A percentile compares a stretch with the other conserved stretches of the same genome.
These are phyloP conservation scores for Diplodus puntazzo DNA, from an alignment of 2,797 vertebrate genomes.

Conservation along the genomic window DNA sequence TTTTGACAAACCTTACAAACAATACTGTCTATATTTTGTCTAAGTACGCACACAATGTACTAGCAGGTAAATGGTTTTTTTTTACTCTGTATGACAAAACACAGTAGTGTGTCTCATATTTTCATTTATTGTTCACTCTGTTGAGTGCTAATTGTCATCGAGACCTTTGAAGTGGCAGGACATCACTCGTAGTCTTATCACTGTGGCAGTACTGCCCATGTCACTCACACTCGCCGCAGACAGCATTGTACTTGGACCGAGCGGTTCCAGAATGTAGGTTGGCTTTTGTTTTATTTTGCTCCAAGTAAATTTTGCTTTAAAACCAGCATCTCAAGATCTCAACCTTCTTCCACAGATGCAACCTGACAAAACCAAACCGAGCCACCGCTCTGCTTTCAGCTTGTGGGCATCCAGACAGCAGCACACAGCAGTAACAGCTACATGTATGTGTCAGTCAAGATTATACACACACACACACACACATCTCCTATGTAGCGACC, in stretches of 20 bases:
- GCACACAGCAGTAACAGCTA: background rate
- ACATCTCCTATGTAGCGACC: background rate
- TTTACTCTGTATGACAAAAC: background rate
- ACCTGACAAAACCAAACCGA: constrained; percentile 12
- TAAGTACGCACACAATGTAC: background rate
- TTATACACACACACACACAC: background rate
- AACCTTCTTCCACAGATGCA: background rate
- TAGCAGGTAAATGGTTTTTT: too few relatives aligned
- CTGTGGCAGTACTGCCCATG: too few relatives aligned
- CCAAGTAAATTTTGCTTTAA: background rate
- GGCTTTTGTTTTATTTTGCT: background rate
- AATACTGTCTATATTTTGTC: background rate
- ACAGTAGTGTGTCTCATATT: background rate
- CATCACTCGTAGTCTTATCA: too few relatives aligned
- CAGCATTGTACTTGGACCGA: background rate
- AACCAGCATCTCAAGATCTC: background rate
- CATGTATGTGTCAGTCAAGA: constrained; percentile 23
- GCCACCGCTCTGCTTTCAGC: background rate
- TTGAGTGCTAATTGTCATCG: background rate
- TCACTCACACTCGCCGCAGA: background rate
- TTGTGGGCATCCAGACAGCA: background rate
- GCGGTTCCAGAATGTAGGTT: background rate
- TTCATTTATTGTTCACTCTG: background rate
- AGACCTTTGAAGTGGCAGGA: background rate
- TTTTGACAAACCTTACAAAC: background rate